Evolutionary conservation across 2,888 invertebrate species (phyloP).

Genomic region (Aleiodes testaceus): DNA sequence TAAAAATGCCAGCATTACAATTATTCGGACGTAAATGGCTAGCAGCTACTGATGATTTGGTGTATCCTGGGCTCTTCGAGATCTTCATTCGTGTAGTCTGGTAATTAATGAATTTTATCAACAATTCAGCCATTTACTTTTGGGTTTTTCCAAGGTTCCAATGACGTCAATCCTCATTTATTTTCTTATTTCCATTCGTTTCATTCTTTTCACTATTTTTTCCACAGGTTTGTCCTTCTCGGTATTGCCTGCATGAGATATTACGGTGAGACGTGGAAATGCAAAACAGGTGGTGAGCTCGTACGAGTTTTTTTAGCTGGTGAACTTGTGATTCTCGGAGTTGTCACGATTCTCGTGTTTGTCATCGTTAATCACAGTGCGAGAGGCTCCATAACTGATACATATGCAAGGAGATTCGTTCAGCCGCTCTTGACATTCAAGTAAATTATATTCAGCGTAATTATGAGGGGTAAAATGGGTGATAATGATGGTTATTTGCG

Average conservation of each 20-base stretch:
- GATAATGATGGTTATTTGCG: conserved; percentile 1
- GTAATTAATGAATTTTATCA: conserved; percentile 72
- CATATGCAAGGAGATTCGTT: conserved; percentile 81
- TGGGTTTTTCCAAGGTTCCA: conserved; percentile 4
- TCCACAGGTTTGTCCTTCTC: conserved; percentile 79
- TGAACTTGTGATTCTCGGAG: conserved; percentile 78
- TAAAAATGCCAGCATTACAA: conserved; percentile 88
- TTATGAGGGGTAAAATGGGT: neutral
- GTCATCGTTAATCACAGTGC: conserved; percentile 82
- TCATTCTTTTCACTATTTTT: neutral
- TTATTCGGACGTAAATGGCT: conserved; percentile 93
- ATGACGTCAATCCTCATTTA: conserved; percentile 28
- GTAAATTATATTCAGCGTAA: conserved; percentile 69
- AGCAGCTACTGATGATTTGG: conserved; percentile 93
- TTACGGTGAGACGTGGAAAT: conserved; percentile 81
- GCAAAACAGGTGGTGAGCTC: conserved; percentile 81
- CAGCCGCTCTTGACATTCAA: conserved; percentile 83
- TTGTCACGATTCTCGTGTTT: conserved; percentile 79
- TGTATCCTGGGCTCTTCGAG: conserved; percentile 89
- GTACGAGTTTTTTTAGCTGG: conserved; percentile 84
- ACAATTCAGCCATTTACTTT: neutral
- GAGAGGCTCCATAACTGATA: conserved; percentile 86
- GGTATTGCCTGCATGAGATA: conserved; percentile 79
- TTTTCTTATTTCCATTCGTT: neutral
- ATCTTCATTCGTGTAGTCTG: conserved; percentile 82